Percentiles rank a stretch among this genome's conserved stretches.
These are phyloP conservation scores for Cervus canadensis DNA, from an alignment of 2,113 vertebrate genomes.

Conservation along the genomic window DNA sequence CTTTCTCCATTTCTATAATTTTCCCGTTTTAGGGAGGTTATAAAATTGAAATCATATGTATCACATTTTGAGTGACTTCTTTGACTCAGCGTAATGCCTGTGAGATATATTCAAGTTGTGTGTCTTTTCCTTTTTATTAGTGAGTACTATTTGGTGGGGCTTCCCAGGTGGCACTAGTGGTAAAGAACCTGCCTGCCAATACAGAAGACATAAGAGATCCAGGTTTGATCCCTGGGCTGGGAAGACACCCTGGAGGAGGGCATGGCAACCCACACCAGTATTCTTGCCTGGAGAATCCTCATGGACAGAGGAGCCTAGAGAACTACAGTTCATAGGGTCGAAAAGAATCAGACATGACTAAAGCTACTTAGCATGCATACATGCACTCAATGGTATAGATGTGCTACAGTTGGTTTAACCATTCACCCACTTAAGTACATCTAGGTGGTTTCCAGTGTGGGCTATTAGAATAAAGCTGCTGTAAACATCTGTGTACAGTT, in stretches of 20 bases:
- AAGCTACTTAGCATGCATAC: too few relatives aligned
- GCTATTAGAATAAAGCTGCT: background rate
- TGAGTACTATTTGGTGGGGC: background rate
- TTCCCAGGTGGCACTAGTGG: background rate
- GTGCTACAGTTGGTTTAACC: background rate
- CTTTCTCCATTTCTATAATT: background rate
- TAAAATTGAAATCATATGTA: background rate
- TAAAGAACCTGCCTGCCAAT: background rate
- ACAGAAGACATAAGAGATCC: background rate
- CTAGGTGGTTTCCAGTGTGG: background rate
- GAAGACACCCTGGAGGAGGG: background rate
- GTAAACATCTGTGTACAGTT: background rate
- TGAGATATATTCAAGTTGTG: background rate
- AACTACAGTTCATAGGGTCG: background rate
- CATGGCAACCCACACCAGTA: background rate
- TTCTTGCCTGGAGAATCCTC: background rate
- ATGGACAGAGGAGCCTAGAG: background rate
- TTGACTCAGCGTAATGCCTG: background rate
- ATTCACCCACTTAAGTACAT: background rate
- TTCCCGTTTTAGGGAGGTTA: background rate
- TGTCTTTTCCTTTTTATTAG: conserved; percentile 12
- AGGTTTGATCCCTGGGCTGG: background rate
- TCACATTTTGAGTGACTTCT: background rate
- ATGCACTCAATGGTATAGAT: background rate
- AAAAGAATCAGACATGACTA: background rate